These are phyloP conservation scores for Amphimallon solstitiale DNA, from an alignment of 2,888 invertebrate genomes.

Conservation along the genomic window DNA sequence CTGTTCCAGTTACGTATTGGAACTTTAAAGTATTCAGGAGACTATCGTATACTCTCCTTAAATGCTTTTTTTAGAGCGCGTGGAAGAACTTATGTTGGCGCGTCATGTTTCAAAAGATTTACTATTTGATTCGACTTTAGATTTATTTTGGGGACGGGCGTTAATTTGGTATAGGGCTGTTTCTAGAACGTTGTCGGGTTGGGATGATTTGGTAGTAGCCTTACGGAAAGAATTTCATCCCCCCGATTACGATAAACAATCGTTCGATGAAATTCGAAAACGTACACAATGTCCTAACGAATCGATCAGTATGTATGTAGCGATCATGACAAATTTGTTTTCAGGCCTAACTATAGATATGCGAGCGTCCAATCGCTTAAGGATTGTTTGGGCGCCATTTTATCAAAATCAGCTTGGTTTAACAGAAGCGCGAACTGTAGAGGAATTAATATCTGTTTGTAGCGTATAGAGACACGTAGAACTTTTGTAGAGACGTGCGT, in stretches of 20 bases:
- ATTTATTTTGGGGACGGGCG: too few relatives aligned
- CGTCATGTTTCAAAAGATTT: too few relatives aligned
- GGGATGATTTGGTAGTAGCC: constrained; percentile 29
- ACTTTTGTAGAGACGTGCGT: constrained; percentile 28
- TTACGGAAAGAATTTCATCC: constrained; percentile 42
- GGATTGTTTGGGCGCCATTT: constrained; percentile 8
- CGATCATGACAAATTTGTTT: constrained; percentile 32
- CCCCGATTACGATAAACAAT: constrained; percentile 44
- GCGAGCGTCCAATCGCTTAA: constrained; percentile 11
- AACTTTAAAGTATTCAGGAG: too few relatives aligned
- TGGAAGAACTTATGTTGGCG: too few relatives aligned
- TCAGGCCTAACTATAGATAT: neutral
- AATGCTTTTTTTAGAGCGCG: too few relatives aligned
- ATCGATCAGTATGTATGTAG: constrained; percentile 38
- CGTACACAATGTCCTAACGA: constrained; percentile 49
- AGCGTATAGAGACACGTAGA: constrained; percentile 31
- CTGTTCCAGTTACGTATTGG: too few relatives aligned
- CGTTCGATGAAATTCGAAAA: constrained; percentile 46
- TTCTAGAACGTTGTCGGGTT: constrained; percentile 15
- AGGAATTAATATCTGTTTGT: constrained; percentile 35
- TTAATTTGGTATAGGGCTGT: constrained; percentile 39
- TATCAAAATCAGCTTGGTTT: constrained; percentile 20
- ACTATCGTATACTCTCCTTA: too few relatives aligned
- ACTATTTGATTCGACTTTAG: too few relatives aligned
- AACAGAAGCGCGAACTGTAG: neutral